Base-by-base conservation (phyloP, 2,797 vertebrate genomes). In the Intellagama lesueurii region DNA sequence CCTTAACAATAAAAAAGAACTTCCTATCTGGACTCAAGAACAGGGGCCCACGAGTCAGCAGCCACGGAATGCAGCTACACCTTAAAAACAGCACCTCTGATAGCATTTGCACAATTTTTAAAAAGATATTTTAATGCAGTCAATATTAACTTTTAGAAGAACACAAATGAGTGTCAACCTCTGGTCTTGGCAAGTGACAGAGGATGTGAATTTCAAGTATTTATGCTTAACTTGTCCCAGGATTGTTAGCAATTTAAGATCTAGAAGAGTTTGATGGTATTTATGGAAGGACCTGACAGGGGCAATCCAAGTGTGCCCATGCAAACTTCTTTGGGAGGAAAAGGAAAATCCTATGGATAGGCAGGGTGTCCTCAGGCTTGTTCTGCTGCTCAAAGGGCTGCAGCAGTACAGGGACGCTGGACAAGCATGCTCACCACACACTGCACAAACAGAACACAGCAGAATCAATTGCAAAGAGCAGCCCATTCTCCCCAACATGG, bases 161-260 rank as follows among this genome's bases (percentile, higher is more conserved):
- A 83, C 60, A 89, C 49, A 75, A 88, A 0, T 2, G 14, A 44
- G 6, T 73, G 44, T 64, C 56, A 66, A 80, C 72, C 70, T 80
- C 85, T 90, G 64, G 52, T 40, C 80, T 85, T 49, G 77, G 73
- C 30, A 84, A 68, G 86, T 47, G 68, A 91, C 60, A 93, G 84
- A 91, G 64, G 88, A 91, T 89, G 69, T 56, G 86, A 85, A 47
- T 91, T 91, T 94, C 92, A 84, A 91, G 87, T 83, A 79, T 77
- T 85, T 52, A 14, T 84, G 68, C 70, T 77, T 35, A 2, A 52
- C 7, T 52, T 68, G 70, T 30, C 85, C 86, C 85, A 70, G 56
- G 35, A 60, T 35, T 49, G 60, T 81, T 49, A 73, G 91, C 9
- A 81, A 89, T 81, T 88, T 44, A 82, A 49, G 49, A 84, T 5